Evolutionary conservation across 2,888 invertebrate species (phyloP).

Genomic region (Lasioglossum oenotherae): DNA sequence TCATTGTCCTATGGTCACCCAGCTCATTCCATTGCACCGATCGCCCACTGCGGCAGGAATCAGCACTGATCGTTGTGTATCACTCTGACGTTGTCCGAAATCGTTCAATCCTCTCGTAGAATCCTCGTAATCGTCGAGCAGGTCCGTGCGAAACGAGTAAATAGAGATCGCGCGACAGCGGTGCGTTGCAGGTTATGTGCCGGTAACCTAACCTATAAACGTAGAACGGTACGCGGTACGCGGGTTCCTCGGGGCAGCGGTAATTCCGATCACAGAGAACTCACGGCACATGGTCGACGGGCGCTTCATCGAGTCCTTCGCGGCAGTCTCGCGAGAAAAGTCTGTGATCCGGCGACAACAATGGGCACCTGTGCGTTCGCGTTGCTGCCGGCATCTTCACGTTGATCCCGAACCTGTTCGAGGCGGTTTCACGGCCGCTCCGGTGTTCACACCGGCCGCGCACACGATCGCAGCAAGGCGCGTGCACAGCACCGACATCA

Average conservation of each 20-base stretch:
- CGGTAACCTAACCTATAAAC: conserved; percentile 82
- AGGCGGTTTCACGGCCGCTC: conserved; percentile 49
- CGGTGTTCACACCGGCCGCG: conserved; percentile 58
- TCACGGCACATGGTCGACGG: conserved; percentile 40
- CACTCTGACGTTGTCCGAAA: conserved; percentile 16
- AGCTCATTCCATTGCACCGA: conserved; percentile 79
- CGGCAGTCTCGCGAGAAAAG: conserved; percentile 46
- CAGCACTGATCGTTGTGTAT: conserved; percentile 37
- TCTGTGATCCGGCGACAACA: conserved; percentile 52
- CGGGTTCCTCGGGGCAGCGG: conserved; percentile 49
- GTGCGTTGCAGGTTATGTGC: conserved; percentile 79
- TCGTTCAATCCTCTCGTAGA: background rate
- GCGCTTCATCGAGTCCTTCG: conserved; percentile 47
- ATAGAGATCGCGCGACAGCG: background rate
- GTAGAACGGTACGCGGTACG: conserved; percentile 64
- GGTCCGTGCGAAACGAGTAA: background rate
- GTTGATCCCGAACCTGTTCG: conserved; percentile 61
- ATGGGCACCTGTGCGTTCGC: conserved; percentile 65
- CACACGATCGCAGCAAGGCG: conserved; percentile 63
- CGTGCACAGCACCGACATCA: conserved; percentile 71
- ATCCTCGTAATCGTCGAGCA: background rate
- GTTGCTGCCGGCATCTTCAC: conserved; percentile 78
- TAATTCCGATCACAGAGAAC: conserved; percentile 28
- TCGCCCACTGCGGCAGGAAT: conserved; percentile 66
- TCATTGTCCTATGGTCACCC: conserved; percentile 80